Conservation (phyloP, 2,888 invertebrate species). For the Amaurobius ferox region DNA sequence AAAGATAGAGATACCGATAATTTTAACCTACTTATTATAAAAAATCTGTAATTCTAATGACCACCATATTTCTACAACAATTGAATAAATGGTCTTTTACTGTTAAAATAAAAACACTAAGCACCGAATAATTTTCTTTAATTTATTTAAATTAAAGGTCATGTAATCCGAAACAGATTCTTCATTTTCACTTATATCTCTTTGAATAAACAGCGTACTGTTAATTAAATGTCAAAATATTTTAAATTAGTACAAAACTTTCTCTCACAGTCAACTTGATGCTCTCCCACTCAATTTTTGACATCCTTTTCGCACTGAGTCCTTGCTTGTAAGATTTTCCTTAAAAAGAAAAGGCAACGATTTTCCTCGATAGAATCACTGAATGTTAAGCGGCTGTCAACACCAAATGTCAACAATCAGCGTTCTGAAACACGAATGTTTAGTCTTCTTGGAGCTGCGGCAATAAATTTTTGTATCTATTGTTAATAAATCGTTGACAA, state of each 20-base stretch:
- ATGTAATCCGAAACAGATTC: too few relatives aligned
- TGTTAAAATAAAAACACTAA: too few relatives aligned
- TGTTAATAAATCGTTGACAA: not conserved
- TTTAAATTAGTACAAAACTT: not conserved
- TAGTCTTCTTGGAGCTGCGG: not conserved
- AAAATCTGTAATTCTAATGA: too few relatives aligned
- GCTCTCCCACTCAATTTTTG: not conserved
- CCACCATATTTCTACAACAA: too few relatives aligned
- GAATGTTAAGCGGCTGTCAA: slow-evolving; percentile 14
- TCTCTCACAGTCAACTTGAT: not conserved
- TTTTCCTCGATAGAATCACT: not conserved
- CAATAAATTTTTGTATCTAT: not conserved
- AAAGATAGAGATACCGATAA: too few relatives aligned
- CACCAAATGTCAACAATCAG: slow-evolving; percentile 7
- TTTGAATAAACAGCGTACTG: not conserved
- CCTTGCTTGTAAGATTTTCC: not conserved
- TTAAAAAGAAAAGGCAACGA: not conserved
- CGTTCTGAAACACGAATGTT: not conserved
- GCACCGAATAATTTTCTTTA: too few relatives aligned
- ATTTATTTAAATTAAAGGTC: too few relatives aligned
- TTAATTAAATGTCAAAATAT: slow-evolving; percentile 6
- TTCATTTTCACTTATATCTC: not conserved
- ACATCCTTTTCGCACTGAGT: not conserved
- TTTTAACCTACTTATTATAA: too few relatives aligned
- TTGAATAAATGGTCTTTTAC: too few relatives aligned